Evolutionary conservation across 2,113 vertebrate species (phyloP), one percentile per base, ranked within the genome.

Genomic region (Chitala chitala): DNA sequence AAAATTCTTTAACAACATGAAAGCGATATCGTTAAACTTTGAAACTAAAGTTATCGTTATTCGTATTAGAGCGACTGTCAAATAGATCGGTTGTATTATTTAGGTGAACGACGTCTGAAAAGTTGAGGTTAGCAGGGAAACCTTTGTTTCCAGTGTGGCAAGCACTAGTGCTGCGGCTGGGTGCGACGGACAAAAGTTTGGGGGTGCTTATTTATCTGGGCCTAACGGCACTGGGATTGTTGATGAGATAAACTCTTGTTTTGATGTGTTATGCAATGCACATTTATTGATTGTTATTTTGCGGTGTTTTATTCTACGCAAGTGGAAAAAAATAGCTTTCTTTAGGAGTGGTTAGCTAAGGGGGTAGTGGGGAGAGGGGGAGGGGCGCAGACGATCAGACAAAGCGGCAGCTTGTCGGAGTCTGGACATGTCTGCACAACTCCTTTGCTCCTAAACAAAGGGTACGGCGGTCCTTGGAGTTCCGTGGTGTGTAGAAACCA

Each of bases 361-460:
- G 56, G 56, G 44, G 42, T 81, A 72, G 73, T n/a, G 71, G 42
- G 64, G 78, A 76, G 85, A 83, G 87, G 88, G 85, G 82, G 78
- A 66, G 85, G 86, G 81, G 75, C 66, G 70, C 74, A 80, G 78
- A 81, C 82, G 85, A 87, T 87, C 90, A 87, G 87, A 90, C 90
- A 91, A 91, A 91, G 89, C 87, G 74, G 82, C 87, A 87, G 87
- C 85, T 88, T 89, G 87, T 88, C 84, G 85, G 82, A 87, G 86
- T 90, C 86, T 88, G 89, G 86, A 87, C 89, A 79, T 88, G 88
- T 89, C 86, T 88, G 58, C 56, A 24, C 22, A 51, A 31, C 42
- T 79, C 84, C 78, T 80, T 85, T 75, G 44, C 80, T 84, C 76
- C 81, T 86, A 85, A 84, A 91, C 90, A 91, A 91, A 91, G 85